phyloP scores from a whole-genome alignment of 1,140 invertebrate genomes.

The Dendrolimus punctatus region DNA sequence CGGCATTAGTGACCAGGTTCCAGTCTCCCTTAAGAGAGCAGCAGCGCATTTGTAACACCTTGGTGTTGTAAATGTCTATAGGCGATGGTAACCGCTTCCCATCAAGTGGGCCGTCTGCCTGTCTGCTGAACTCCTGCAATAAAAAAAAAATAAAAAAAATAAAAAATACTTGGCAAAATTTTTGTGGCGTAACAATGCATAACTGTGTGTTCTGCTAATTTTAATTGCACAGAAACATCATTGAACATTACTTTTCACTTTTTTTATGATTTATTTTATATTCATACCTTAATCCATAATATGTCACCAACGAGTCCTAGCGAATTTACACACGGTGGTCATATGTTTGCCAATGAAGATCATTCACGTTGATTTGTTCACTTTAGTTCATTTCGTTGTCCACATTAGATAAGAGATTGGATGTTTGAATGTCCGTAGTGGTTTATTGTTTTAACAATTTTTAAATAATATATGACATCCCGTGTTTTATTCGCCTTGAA shows the following conservation, averaged over 20 bases:
- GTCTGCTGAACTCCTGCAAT: no score
- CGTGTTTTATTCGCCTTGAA: slow-evolving; percentile 72
- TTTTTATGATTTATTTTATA: slow-evolving; percentile 2
- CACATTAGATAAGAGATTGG: slow-evolving; percentile 61
- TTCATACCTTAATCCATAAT: slow-evolving; percentile 2
- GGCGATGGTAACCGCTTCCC: no score
- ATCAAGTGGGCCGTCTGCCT: no score
- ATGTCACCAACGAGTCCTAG: slow-evolving; percentile 49
- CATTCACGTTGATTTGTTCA: slow-evolving; percentile 62
- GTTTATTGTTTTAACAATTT: slow-evolving; percentile 57
- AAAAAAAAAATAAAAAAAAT: no score
- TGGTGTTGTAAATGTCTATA: no score
- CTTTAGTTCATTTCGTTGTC: slow-evolving; percentile 52
- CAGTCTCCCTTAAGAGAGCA: no score
- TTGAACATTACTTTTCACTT: neutral
- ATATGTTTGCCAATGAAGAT: slow-evolving; percentile 61
- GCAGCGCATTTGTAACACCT: no score
- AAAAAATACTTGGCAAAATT: no score
- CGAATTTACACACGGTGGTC: slow-evolving; percentile 70
- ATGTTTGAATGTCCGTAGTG: slow-evolving; percentile 69
- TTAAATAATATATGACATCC: slow-evolving; percentile 71
- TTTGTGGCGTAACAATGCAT: no score
- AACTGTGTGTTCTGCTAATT: no score
- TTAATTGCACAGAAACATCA: no score
- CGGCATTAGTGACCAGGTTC: no score